Evolutionary conservation across 2,797 vertebrate genomes (phyloP), one percentile per base, ranked within the genome.

Genomic region (Buphagus erythrorhynchus): DNA sequence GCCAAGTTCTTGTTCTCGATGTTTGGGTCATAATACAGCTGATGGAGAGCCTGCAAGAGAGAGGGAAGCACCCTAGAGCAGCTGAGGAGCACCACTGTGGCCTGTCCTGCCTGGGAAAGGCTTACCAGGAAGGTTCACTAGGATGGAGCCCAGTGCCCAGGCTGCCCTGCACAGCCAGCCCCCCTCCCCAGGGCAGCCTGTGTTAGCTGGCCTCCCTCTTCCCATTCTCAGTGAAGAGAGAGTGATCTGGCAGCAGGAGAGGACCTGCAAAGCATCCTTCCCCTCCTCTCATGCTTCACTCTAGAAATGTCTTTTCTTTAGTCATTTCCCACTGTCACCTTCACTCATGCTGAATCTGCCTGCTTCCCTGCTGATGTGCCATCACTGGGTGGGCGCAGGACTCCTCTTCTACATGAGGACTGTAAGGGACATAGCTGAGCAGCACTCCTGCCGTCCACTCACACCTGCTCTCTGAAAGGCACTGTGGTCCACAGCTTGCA

Each of bases 1-100:
- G 99, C 99, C 98, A 99, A 97, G 97, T 99, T 99, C 98, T 99
- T 99, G 98, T 99, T 99, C 96, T 99, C 99, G 55, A 99, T 99
- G 97, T 99, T 99, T 45, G 99, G 99, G 97, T 99, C 99, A 25
- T 99, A 99, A 98, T 99, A 99, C 77, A 99, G 98, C 97, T 99
- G 99, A 97, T 99, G 99, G 83, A 99, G 99, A 46, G 99, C 99
- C 99, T 99, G 95, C 14, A 97, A 89, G 90, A 83, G 90, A 97
- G 63, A 94, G 67, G 75, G 89, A 54, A 92, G 83, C 54, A 92
- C 35, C 90, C 91, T 82, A 88, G 82, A 86, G 77, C n/a, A 62
- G 85, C 82, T 1, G 3, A 84, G n/a, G 35, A 82, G 22, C 58
- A 68, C 8, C 38, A 33, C 42, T 3, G 2, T 1, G 4, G 72